A percentile compares a stretch with the other conserved stretches of the same genome.
These are phyloP conservation scores for Sebastes cheni DNA, from an alignment of 2,797 vertebrate species.

Conservation along the genomic window DNA sequence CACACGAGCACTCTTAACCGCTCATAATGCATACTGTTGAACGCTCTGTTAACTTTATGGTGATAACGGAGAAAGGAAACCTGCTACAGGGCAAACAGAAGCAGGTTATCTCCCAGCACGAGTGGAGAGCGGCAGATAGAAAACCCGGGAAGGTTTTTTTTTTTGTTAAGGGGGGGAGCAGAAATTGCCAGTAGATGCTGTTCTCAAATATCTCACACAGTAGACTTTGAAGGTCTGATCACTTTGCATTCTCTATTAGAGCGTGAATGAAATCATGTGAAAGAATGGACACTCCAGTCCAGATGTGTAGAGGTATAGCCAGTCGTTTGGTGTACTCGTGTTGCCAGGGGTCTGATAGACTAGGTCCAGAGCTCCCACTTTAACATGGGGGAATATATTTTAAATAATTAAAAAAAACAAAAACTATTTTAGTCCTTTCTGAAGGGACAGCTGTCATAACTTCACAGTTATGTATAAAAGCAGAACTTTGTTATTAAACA, in stretches of 20 bases:
- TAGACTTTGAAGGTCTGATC: conserved; percentile 36
- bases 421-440: conserved; percentile 58
- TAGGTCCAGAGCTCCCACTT: conserved; percentile 54
- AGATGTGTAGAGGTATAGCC: conserved; percentile 26
- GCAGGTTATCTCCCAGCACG: conserved; percentile 12
- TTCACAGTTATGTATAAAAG: conserved; percentile 41
- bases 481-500: conserved; percentile 38
- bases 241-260: conserved; percentile 21
- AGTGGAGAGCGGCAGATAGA: not conserved
- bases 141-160: not conserved
- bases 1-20: not conserved
- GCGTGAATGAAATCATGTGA: conserved; percentile 25
- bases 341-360: conserved; percentile 38
- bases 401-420: conserved; percentile 57
- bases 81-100: not conserved
- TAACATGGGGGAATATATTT: conserved; percentile 65
- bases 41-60: conserved; percentile 10
- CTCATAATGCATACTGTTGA: conserved; percentile 14
- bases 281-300: conserved; percentile 13
- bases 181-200: conserved; percentile 8
- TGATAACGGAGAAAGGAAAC: not conserved
- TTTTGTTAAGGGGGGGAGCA: not conserved
- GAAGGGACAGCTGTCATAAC: conserved; percentile 47
- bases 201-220: conserved; percentile 18
- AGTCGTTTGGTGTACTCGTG: conserved; percentile 19